Evolutionary conservation across 92 coral and sea anemone genomes (phyloP), one percentile per base, ranked within the genome.

Genomic region (Palythoa heliodiscus): DNA sequence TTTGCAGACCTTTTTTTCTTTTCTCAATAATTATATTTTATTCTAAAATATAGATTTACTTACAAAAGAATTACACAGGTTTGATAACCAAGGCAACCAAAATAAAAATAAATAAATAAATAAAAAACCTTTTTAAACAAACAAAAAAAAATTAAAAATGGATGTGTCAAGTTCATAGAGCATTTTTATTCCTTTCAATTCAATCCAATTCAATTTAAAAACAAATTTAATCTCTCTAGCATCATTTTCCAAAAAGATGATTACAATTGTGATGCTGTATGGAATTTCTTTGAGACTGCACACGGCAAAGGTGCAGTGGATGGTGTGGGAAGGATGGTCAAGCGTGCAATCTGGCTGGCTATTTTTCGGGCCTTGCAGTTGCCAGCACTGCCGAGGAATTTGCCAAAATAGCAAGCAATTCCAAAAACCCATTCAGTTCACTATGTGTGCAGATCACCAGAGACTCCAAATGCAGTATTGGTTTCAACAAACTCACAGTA

Each of bases 1-100:
- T 91, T 89, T 72, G 93, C 94, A 57, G 91, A 91, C 63, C 90
- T 89, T 20, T n/a, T n/a, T n/a, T n/a, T n/a, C n/a, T n/a, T n/a
- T n/a, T n/a, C n/a, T n/a, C n/a, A n/a, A n/a, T n/a, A n/a, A n/a
- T n/a, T n/a, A n/a, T n/a, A n/a, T n/a, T n/a, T n/a, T n/a, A n/a
- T n/a, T n/a, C n/a, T n/a, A n/a, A n/a, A n/a, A n/a, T n/a, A n/a
- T n/a, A n/a, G n/a, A n/a, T n/a, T n/a, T n/a, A n/a, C n/a, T n/a
- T n/a, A n/a, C n/a, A n/a, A n/a, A n/a, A n/a, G n/a, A n/a, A n/a
- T n/a, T n/a, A n/a, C n/a, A n/a, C n/a, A n/a, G n/a, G n/a, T n/a
- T n/a, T n/a, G n/a, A n/a, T n/a, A n/a, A n/a, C n/a, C n/a, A n/a
- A n/a, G n/a, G n/a, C n/a, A n/a, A n/a, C n/a, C n/a, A n/a, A n/a